These are phyloP conservation scores for Adrianichthys oophorus DNA, from an alignment of 2,797 vertebrate species.

Conservation along the genomic window DNA sequence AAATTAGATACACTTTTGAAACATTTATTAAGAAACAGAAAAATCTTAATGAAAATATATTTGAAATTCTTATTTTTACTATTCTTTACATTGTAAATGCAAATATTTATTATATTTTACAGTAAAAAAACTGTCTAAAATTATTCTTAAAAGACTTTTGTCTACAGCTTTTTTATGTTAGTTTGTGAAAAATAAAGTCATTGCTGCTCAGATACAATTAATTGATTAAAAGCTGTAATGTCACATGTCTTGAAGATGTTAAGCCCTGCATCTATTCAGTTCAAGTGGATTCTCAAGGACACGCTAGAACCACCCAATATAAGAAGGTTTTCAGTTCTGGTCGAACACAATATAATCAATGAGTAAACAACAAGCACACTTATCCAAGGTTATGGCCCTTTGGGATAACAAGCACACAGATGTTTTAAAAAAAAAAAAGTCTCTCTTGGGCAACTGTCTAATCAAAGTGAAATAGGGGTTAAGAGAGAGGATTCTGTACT, in stretches of 20 bases:
- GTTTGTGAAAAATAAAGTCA: no score
- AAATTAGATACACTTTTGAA: no score
- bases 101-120: no score
- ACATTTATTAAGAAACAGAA: no score
- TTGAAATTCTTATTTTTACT: no score
- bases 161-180: no score
- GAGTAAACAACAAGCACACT: conserved; percentile 34
- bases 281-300: conserved; percentile 16
- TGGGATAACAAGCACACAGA: conserved; percentile 42
- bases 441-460: conserved; percentile 39
- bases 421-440: conserved; percentile 40
- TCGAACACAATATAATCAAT: conserved; percentile 27
- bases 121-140: no score
- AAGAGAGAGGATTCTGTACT: conserved; percentile 37
- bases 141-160: no score
- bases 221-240: neutral
- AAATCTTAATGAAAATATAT: no score
- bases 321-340: conserved; percentile 43
- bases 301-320: conserved; percentile 9
- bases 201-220: neutral
- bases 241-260: conserved; percentile 11
- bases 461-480: conserved; percentile 57
- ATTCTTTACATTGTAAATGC: no score
- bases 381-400: conserved; percentile 21
- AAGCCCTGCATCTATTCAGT: neutral